Conservation (phyloP, 2,113 vertebrate genomes). For the Rhombomys opimus region DNA sequence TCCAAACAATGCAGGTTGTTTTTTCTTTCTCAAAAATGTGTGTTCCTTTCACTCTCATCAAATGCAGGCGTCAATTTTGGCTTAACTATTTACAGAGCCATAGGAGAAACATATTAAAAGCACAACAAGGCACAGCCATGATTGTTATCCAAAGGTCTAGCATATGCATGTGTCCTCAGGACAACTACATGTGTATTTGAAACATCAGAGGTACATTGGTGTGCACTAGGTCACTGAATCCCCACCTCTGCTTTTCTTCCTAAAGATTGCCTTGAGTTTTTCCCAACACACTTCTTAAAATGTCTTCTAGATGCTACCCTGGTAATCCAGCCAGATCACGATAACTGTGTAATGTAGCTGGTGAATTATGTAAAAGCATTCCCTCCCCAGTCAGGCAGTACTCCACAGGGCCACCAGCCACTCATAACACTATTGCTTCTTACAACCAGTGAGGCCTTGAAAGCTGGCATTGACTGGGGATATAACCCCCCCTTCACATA, state of each 20-base stretch:
- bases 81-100: not conserved
- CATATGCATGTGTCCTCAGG: not conserved
- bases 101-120: not conserved
- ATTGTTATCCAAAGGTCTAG: not conserved
- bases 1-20: not conserved
- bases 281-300: not conserved
- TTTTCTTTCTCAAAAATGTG: not conserved
- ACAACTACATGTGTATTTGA: not conserved
- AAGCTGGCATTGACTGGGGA: not conserved
- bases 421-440: not conserved
- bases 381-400: not conserved
- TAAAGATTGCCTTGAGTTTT: not conserved
- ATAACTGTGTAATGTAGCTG: not conserved
- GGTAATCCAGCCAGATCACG: not conserved
- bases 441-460: not conserved
- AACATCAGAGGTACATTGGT: not conserved
- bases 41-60: not conserved
- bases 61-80: not conserved
- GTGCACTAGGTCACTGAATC: not conserved
- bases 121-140: not conserved
- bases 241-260: not conserved
- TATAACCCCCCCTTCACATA: not conserved
- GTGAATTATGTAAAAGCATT: not conserved
- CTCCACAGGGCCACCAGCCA: not conserved
- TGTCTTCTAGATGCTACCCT: not conserved